Evolutionary conservation across 2,113 vertebrate species (phyloP).

Genomic region (Pyrgilauda ruficollis): DNA sequence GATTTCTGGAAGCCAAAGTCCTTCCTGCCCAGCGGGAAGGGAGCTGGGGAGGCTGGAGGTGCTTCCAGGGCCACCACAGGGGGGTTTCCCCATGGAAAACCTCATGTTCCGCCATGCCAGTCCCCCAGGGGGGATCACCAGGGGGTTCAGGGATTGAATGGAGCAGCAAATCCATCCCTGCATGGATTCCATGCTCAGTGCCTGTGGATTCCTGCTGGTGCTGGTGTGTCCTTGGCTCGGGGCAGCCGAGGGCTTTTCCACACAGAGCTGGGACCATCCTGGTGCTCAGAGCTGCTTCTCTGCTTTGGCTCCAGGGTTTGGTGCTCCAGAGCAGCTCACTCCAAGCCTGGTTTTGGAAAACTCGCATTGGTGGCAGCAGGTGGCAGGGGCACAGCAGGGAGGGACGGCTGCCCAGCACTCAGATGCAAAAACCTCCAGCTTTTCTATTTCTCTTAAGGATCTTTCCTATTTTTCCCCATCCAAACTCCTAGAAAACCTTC

Average conservation of each 20-base stretch:
- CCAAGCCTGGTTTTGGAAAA: background rate
- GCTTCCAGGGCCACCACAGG: background rate
- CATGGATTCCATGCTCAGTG: fast-evolving
- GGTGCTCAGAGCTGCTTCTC: background rate
- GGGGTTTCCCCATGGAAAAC: background rate
- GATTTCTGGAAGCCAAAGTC: background rate
- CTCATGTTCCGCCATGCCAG: background rate
- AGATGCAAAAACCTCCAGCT: no score
- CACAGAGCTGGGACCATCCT: fast-evolving
- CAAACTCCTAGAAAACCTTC: background rate
- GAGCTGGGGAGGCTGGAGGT: background rate
- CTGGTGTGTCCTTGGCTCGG: fast-evolving
- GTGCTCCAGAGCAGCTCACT: fast-evolving
- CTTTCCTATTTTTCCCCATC: background rate
- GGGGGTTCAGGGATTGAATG: background rate
- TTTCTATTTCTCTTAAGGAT: fast-evolving
- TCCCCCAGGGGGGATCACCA: background rate
- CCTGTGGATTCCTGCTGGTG: fast-evolving
- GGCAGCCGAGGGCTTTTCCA: background rate
- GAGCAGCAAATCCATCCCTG: background rate
- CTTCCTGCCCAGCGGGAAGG: background rate
- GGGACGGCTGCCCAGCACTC: background rate
- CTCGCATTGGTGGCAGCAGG: background rate
- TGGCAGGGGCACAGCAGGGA: background rate
- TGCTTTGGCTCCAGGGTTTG: fast-evolving